Conservation (phyloP, 2,797 vertebrate species). For the Notolepis coatsorum region DNA sequence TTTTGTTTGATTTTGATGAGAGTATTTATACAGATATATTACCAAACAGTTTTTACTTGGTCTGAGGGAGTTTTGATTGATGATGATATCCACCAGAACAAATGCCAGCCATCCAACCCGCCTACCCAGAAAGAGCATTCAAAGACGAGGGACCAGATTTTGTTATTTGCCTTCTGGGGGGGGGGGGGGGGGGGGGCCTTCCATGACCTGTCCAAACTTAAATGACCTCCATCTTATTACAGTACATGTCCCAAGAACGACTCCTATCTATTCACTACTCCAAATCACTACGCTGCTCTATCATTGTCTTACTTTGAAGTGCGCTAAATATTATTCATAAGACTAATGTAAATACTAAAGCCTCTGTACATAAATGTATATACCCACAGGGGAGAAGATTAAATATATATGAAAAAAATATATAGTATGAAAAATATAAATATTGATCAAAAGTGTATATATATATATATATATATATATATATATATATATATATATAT, state of each 20-base stretch:
- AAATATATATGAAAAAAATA: constrained; percentile 31
- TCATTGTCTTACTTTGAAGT: constrained; percentile 49
- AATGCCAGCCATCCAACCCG: constrained; percentile 31
- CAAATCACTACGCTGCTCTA: constrained; percentile 66
- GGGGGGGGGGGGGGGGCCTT: constrained; percentile 31
- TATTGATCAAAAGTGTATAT: too few species aligned
- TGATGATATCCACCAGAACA: constrained; percentile 46
- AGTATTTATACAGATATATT: constrained; percentile 77
- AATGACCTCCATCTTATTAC: constrained; percentile 42
- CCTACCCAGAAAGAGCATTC: constrained; percentile 12
- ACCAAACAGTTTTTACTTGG: constrained; percentile 67
- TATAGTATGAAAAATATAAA: too few species aligned
- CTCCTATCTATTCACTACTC: constrained; percentile 35
- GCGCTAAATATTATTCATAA: constrained; percentile 44
- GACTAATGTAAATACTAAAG: constrained; percentile 65
- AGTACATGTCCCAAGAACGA: constrained; percentile 30
- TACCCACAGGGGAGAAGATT: constrained; percentile 49
- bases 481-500: constrained; percentile 41
- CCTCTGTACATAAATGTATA: constrained; percentile 70
- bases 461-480: constrained; percentile 46
- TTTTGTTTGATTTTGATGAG: constrained; percentile 70
- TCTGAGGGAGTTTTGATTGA: constrained; percentile 51
- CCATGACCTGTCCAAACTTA: constrained; percentile 45
- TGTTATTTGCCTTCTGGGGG: constrained; percentile 58
- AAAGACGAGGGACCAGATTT: constrained; percentile 55